These are phyloP conservation scores for Cabera pusaria DNA, from an alignment of 2,888 invertebrate species.

Conservation along the genomic window DNA sequence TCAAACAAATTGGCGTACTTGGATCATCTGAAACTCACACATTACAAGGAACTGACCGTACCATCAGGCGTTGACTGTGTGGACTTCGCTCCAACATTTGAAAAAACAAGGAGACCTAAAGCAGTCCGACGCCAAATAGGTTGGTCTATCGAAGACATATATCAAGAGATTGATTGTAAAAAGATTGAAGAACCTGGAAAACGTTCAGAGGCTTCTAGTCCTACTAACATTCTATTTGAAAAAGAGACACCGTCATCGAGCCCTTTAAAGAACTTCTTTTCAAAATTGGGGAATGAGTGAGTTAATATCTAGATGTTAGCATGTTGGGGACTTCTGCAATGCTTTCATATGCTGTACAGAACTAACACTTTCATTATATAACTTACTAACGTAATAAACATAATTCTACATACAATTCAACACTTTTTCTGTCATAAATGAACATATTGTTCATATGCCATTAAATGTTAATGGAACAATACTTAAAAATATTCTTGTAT, in stretches of 20 bases:
- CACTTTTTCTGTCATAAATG: too few species aligned
- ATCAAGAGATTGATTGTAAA: conserved; percentile 77
- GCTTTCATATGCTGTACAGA: conserved; percentile 24
- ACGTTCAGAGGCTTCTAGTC: conserved; percentile 65
- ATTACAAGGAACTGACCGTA: conserved; percentile 50
- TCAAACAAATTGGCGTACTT: conserved; percentile 63
- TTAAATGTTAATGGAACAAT: too few species aligned
- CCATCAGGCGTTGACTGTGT: conserved; percentile 64
- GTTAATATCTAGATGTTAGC: conserved; percentile 64
- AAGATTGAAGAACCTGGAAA: conserved; percentile 55
- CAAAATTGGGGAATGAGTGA: conserved; percentile 78
- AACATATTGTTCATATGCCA: too few species aligned
- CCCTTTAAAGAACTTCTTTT: conserved; percentile 72
- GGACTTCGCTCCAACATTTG: conserved; percentile 66
- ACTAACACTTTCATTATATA: too few species aligned
- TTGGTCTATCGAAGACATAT: conserved; percentile 79
- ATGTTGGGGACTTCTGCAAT: conserved; percentile 50
- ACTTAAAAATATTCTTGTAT: too few species aligned
- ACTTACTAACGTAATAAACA: too few species aligned
- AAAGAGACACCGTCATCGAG: conserved; percentile 68
- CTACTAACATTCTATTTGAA: conserved; percentile 68
- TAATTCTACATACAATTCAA: too few species aligned
- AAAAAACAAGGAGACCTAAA: conserved; percentile 66
- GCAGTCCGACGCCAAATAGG: conserved; percentile 73
- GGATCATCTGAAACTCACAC: conserved; percentile 62